Evolutionary conservation across 2,113 vertebrate species (phyloP), one percentile per base, ranked within the genome.

Genomic region (Oncorhynchus mykiss): DNA sequence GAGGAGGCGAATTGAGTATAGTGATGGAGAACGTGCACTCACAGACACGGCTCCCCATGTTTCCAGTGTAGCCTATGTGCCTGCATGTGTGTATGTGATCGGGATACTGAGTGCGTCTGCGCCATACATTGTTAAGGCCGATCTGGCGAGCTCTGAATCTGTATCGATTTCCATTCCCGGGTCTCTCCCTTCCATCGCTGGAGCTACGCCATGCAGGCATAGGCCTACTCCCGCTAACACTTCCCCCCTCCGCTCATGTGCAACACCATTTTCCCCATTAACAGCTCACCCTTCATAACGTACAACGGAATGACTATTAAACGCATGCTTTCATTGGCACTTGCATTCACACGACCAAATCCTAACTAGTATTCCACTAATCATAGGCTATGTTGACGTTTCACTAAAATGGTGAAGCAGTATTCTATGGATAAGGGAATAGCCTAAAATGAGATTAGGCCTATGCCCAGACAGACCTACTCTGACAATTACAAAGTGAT

Each of bases 131-230:
- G 88, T 88, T 89, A 87, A 90, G 88, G 86, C 91, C 89, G 91
- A 93, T 93, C 90, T 90, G 90, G 91, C 89, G 91, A 91, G 84
- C 75, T 88, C 84, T 82, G 91, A 90, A 88, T 90, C 87, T 89
- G 84, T 92, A 93, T 93, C 77, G 93, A 93, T 91, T 87, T 91
- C 86, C 79, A 82, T 91, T 90, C 88, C 87, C 87, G 78, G 83
- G 83, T 88, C 85, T 89, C 88, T 83, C 81, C 89, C 88, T 90
- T 87, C 86, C 88, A 88, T 91, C 88, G 88, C 88, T 89, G 90
- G 82, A 91, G 83, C 89, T 82, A 83, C 87, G 84, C 86, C 85
- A 84, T 88, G 87, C 81, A 82, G 76, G 20, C n/a, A 62, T n/a
- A n/a, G 59, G 76, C 85, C 78, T 83, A 70, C 73, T 73, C 72